phyloP scores from a whole-genome alignment of 1,140 invertebrate genomes.

The Tyrophagus putrescentiae region DNA sequence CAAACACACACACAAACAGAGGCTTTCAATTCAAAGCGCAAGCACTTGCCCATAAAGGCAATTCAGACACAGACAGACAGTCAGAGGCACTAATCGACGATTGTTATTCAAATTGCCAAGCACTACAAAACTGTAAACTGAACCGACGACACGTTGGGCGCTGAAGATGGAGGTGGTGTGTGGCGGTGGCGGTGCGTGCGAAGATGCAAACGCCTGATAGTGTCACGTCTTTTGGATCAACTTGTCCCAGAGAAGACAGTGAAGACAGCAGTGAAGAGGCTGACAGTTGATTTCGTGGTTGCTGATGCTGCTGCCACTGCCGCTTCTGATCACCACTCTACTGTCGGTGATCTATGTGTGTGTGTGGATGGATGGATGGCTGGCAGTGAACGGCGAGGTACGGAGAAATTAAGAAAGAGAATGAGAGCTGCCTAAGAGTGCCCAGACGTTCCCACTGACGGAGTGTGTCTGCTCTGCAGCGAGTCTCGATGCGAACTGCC shows the following conservation, averaged over 20 bases:
- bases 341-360: too few relatives aligned
- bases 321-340: too few relatives aligned
- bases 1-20: not conserved
- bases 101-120: constrained; percentile 4
- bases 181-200: not conserved
- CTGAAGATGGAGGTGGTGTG: too few relatives aligned
- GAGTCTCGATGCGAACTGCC: constrained; percentile 6
- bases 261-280: too few relatives aligned
- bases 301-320: too few relatives aligned
- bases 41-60: not conserved
- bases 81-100: constrained; percentile 2
- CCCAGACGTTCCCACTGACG: too few relatives aligned
- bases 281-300: constrained; percentile 9
- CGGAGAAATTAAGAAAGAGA: too few relatives aligned
- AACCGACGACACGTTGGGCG: not conserved
- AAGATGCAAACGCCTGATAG: not conserved
- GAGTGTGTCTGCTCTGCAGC: not conserved
- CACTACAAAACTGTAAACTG: not conserved
- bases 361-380: too few relatives aligned
- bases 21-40: not conserved
- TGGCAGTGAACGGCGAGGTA: too few relatives aligned
- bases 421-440: too few relatives aligned
- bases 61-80: not conserved
- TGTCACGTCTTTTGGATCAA: not conserved
- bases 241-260: not conserved